Evolutionary conservation across 2,113 vertebrate genomes (phyloP).

Genomic region (Acrocephalus kingi): DNA sequence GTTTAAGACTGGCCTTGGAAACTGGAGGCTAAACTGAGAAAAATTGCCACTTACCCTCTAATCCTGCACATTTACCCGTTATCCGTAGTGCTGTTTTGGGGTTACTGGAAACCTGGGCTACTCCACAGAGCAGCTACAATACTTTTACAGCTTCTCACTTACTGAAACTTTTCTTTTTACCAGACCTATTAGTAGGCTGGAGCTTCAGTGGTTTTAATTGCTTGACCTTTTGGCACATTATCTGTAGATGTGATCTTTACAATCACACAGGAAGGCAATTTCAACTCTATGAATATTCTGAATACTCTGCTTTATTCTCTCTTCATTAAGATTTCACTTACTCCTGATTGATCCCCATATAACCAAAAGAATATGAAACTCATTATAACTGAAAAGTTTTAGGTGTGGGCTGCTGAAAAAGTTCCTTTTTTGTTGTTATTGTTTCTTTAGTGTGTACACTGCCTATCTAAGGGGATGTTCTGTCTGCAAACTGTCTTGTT

Average conservation of each 20-base stretch:
- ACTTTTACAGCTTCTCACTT: background rate
- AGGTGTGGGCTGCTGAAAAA: background rate
- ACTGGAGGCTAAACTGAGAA: background rate
- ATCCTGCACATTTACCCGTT: background rate
- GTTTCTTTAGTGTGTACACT: background rate
- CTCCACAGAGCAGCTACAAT: background rate
- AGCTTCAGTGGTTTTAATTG: constrained; percentile 22
- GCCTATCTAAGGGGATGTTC: background rate
- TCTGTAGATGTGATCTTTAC: constrained; percentile 27
- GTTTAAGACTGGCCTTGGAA: background rate
- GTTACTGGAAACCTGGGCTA: background rate
- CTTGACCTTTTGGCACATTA: constrained; percentile 43
- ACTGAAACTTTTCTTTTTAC: background rate
- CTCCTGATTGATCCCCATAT: background rate
- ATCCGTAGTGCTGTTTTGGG: background rate
- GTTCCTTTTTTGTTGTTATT: background rate
- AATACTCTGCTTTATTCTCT: background rate
- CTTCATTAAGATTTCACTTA: background rate
- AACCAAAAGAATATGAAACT: background rate
- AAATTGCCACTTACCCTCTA: background rate
- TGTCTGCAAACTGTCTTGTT: background rate
- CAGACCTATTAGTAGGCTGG: background rate
- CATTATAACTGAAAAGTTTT: background rate
- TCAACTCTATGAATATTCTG: background rate
- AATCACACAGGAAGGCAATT: background rate